A percentile compares a stretch with the other conserved stretches of the same genome.
phyloP scores from a whole-genome alignment of 1,140 invertebrate genomes.

The Trichonephila clavipes region DNA sequence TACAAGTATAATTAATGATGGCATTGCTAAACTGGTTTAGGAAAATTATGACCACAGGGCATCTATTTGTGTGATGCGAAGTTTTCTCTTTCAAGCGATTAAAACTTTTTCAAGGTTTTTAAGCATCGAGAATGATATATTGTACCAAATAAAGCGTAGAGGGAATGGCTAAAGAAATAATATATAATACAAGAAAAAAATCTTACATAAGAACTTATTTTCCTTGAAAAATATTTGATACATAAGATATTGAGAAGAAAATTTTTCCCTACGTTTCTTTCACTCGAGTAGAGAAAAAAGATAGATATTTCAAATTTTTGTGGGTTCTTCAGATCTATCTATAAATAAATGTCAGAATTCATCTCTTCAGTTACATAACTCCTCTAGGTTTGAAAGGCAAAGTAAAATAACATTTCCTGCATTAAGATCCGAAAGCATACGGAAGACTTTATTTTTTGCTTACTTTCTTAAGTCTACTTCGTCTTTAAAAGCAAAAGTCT shows the following conservation, averaged over 20 bases:
- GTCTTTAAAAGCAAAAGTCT: not conserved
- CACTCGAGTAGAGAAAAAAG: not conserved
- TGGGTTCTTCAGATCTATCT: constrained; percentile 5
- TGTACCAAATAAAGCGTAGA: not conserved
- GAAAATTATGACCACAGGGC: not conserved
- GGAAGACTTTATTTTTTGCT: not conserved
- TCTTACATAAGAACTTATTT: not conserved
- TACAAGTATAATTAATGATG: constrained; percentile 32
- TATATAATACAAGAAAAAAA: not conserved
- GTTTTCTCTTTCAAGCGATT: constrained; percentile 1
- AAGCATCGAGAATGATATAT: constrained; percentile 6
- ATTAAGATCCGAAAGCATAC: not conserved
- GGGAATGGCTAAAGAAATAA: not conserved
- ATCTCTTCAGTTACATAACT: not conserved
- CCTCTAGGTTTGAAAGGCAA: not conserved
- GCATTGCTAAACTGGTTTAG: constrained; percentile 34
- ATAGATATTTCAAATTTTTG: not conserved
- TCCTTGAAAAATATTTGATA: constrained; percentile 28
- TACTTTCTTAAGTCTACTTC: not conserved
- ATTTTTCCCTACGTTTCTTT: not conserved
- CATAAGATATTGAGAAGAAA: not conserved
- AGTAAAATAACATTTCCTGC: not conserved
- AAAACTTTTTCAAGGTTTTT: constrained; percentile 2
- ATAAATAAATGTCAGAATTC: constrained; percentile 5
- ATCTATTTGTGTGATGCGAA: constrained; percentile 3